These are phyloP conservation scores for Neoarius graeffei DNA, from an alignment of 2,113 vertebrate genomes.

Conservation along the genomic window DNA sequence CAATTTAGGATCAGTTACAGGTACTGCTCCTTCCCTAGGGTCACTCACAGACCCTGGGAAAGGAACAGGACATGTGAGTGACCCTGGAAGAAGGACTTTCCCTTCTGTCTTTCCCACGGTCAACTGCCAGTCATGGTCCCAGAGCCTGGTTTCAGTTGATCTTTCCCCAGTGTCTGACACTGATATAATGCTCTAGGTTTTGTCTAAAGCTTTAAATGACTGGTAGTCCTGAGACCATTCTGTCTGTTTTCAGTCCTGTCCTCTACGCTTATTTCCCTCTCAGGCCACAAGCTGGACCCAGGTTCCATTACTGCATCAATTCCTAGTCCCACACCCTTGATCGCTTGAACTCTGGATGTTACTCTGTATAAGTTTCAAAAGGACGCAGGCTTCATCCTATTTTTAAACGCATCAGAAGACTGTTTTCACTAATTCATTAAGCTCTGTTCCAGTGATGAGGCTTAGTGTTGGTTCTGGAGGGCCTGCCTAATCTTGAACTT, in stretches of 20 bases:
- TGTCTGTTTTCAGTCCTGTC: not conserved
- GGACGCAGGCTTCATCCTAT: not conserved
- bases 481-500: not conserved
- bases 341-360: not conserved
- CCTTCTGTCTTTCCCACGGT: not conserved
- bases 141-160: not conserved
- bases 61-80: not conserved
- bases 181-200: not conserved
- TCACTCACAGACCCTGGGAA: not conserved
- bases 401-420: not conserved
- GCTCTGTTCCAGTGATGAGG: not conserved
- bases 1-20: not conserved
- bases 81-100: no score
- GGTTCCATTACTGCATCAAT: not conserved
- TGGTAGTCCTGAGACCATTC: not conserved
- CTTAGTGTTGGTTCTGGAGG: no score
- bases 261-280: not conserved
- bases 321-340: not conserved
- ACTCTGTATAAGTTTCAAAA: not conserved
- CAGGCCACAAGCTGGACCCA: not conserved
- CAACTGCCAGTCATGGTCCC: not conserved
- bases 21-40: not conserved
- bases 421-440: not conserved
- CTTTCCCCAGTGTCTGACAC: not conserved
- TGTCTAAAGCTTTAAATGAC: not conserved